Conservation (phyloP, 1,140 invertebrate genomes). For the Aphis craccivora region DNA sequence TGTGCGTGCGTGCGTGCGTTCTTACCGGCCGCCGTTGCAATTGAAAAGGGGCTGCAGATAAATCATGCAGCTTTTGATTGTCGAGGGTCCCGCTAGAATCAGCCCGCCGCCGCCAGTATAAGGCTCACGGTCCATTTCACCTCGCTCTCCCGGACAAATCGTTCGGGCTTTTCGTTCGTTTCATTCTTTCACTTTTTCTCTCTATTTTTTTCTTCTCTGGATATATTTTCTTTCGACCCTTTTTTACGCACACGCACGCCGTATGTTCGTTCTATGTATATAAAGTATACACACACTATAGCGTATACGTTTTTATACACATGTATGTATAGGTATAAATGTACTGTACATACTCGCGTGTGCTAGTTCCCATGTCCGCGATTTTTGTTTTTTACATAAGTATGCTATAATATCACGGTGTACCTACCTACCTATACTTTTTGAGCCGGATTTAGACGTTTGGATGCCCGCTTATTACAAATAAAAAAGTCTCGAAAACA, state of each 20-base stretch:
- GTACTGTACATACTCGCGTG: neutral
- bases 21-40: constrained; percentile 30
- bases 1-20: neutral
- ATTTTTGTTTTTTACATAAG: constrained; percentile 1
- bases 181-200: constrained; percentile 20
- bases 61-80: constrained; percentile 58
- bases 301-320: neutral
- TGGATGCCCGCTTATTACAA: no score
- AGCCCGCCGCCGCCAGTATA: constrained; percentile 29
- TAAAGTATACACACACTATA: no score
- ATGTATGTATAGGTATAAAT: neutral
- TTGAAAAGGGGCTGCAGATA: constrained; percentile 57
- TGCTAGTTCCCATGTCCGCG: neutral
- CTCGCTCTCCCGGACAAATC: constrained; percentile 50
- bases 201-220: neutral
- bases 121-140: constrained; percentile 56
- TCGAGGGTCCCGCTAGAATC: constrained; percentile 52
- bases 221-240: neutral
- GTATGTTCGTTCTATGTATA: neutral
- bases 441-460: neutral
- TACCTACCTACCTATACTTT: neutral
- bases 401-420: neutral
- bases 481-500: neutral
- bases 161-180: constrained; percentile 43
- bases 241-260: neutral